phyloP scores from a whole-genome alignment of 2,888 invertebrate genomes.

The Sisyra nigra region DNA sequence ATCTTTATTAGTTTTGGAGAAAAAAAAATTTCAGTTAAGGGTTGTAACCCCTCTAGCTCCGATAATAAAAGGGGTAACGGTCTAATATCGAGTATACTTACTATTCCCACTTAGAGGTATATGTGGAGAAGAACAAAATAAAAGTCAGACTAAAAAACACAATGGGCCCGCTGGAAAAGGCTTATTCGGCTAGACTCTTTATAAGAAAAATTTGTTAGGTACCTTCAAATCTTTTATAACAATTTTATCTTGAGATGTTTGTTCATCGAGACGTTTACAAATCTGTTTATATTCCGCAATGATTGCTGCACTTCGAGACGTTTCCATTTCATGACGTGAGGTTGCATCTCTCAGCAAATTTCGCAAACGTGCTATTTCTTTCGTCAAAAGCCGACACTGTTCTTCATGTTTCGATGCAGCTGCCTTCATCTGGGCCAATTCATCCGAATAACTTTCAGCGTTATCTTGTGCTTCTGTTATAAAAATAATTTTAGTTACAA shows the following conservation, averaged over 20 bases:
- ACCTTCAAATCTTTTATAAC: slow-evolving; percentile 49
- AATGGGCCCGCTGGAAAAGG: too few species aligned
- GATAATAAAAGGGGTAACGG: too few species aligned
- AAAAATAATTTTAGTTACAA: slow-evolving; percentile 9
- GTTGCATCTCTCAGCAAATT: slow-evolving; percentile 64
- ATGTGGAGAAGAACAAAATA: too few species aligned
- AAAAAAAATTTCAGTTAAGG: too few species aligned
- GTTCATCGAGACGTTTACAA: slow-evolving; percentile 72
- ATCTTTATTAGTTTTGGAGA: too few species aligned
- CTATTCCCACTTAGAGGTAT: too few species aligned
- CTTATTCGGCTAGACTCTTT: too few species aligned
- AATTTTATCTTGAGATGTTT: slow-evolving; percentile 49
- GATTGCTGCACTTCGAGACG: slow-evolving; percentile 59
- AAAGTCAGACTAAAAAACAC: too few species aligned
- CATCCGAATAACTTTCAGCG: slow-evolving; percentile 37
- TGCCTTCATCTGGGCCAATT: slow-evolving; percentile 35
- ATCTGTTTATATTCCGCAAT: slow-evolving; percentile 87
- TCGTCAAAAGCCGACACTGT: slow-evolving; percentile 29
- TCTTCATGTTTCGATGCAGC: slow-evolving; percentile 55
- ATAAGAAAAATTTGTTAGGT: too few species aligned
- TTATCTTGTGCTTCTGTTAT: slow-evolving; percentile 38
- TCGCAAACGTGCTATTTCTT: slow-evolving; percentile 41
- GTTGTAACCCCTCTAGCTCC: too few species aligned
- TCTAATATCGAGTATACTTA: too few species aligned
- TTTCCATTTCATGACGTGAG: slow-evolving; percentile 53